Evolutionary conservation across 2,113 vertebrate genomes (phyloP).

Genomic region (Oryzias curvinotus): DNA sequence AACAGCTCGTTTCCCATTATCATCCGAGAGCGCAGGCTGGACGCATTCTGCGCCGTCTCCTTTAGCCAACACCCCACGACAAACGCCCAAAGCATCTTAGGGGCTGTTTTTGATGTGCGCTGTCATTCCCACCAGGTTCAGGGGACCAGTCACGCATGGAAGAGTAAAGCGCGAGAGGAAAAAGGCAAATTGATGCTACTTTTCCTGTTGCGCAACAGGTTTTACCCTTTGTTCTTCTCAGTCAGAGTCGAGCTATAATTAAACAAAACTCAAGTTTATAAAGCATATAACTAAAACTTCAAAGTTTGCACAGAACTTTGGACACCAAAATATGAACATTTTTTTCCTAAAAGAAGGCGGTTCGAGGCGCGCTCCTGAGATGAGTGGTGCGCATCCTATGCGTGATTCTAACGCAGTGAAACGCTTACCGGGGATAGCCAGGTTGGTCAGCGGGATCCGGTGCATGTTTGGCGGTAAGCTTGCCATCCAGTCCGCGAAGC

Average conservation of each 20-base stretch:
- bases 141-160: background rate
- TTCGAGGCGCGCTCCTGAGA: slow-evolving; percentile 6
- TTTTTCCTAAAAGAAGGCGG: background rate
- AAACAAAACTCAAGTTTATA: too few relatives aligned
- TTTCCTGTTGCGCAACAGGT: slow-evolving; percentile 72
- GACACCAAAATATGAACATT: background rate
- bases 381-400: background rate
- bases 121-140: background rate
- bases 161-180: background rate
- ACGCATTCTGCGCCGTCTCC: slow-evolving; percentile 35
- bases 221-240: slow-evolving; percentile 36
- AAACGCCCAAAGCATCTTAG: slow-evolving; percentile 18
- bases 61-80: slow-evolving; percentile 52
- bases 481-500: slow-evolving; percentile 95
- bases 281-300: slow-evolving; percentile 10
- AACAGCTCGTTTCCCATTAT: slow-evolving; percentile 42
- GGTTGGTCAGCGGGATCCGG: slow-evolving; percentile 86
- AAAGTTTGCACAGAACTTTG: slow-evolving; percentile 22
- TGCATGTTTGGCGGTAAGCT: slow-evolving; percentile 89
- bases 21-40: slow-evolving; percentile 13
- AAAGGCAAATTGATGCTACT: slow-evolving; percentile 13
- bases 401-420: background rate
- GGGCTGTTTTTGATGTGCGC: background rate
- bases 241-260: background rate
- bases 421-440: slow-evolving; percentile 92